Evolutionary conservation across 2,797 vertebrate species (phyloP), one percentile per base, ranked within the genome.

Genomic region (Anisognathus igniventris): DNA sequence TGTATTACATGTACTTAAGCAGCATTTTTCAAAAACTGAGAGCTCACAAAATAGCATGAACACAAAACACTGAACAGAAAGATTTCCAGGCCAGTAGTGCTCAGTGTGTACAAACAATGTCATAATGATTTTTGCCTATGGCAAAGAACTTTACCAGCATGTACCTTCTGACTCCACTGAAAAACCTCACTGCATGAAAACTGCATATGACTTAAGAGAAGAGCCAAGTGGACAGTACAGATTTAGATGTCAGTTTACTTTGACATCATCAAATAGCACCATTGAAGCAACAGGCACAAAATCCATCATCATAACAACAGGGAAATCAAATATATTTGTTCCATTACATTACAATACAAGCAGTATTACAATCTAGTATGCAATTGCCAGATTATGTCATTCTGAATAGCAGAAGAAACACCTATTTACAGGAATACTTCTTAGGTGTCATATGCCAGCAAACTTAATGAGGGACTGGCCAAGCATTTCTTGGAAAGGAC

Each of bases 181-280:
- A 40, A 92, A 93, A 39, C 23, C 35, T 78, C 53, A 12, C 48
- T 23, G 84, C 30, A 33, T 27, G 19, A 25, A 30, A 85, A 31
- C 37, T 80, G 33, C 24, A 3, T 8, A 37, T 25, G 24, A 77
- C 0, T 37, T 31, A 57, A 0, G 1, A 24, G 57, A 45, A 57
- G 23, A 72, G 54, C 27, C 80, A 68, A 81, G 33, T 0, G 1
- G 44, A 47, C 40, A 62, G 61, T 15, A 28, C 35, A 47, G 14
- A 58, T 60, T 21, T 19, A 88, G 42, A 51, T 3, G 8, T 19
- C 62, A 67, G 5, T 44, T 83, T 50, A 51, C 35, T 92, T 4
- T 6, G 83, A 65, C 16, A 11, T 31, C 14, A 6, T 48, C 54
- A 77, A 65, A 78, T 2, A 37, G 62, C 23, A 90, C 10, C 31